Evolutionary conservation across 1,140 invertebrate genomes (phyloP).

Genomic region (Maconellicoccus hirsutus): DNA sequence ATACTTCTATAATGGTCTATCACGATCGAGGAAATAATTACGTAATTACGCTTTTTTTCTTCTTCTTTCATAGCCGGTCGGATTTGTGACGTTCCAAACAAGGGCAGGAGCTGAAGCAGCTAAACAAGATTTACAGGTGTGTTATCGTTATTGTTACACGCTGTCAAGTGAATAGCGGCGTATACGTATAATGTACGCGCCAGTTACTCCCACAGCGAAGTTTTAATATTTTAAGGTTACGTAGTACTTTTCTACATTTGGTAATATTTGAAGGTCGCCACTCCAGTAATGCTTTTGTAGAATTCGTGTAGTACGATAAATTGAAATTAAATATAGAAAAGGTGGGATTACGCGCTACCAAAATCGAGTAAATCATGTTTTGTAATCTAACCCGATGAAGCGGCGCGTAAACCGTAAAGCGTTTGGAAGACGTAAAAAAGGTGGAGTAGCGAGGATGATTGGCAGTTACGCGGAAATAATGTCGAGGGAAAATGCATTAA

Average conservation of each 20-base stretch:
- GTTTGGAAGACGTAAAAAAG: no score
- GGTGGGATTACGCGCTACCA: no score
- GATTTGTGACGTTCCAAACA: conserved; percentile 98
- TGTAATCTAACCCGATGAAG: no score
- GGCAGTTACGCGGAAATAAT: no score
- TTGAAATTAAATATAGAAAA: no score
- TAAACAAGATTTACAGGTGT: conserved; percentile 96
- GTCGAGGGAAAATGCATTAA: no score
- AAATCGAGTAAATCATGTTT: no score
- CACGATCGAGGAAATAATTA: background rate
- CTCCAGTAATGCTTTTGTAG: no score
- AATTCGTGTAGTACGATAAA: no score
- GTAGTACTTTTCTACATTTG: conserved; percentile 12
- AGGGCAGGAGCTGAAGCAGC: conserved; percentile 94
- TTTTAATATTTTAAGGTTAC: conserved; percentile 2
- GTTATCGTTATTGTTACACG: conserved; percentile 33
- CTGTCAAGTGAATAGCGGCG: background rate
- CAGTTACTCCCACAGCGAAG: background rate
- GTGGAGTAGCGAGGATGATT: no score
- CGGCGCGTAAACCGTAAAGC: no score
- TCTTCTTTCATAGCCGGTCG: conserved; percentile 70
- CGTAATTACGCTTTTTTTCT: background rate
- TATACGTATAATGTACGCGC: background rate
- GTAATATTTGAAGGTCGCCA: conserved; percentile 1
- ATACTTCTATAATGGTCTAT: no score